Evolutionary conservation across 1,140 invertebrate genomes (phyloP), one percentile per base, ranked within the genome.

Genomic region (Cyphomyrmex costatus): DNA sequence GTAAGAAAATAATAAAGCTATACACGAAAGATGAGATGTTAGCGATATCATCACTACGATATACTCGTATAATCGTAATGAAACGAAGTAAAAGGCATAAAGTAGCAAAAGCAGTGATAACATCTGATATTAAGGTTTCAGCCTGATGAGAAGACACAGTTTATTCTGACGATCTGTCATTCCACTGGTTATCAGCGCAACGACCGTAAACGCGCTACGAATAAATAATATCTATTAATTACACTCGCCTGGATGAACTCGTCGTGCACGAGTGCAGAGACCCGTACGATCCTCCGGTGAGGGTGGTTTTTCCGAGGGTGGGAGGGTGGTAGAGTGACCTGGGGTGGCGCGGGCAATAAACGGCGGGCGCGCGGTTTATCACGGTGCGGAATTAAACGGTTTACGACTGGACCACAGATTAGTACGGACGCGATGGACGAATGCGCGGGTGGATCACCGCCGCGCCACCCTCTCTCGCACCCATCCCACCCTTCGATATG

Each of bases 391-490:
- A 95, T 95, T 94, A 95, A 95, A 95, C 94, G 93, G 93, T 95
- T 95, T 95, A 95, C 93, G 94, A 95, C 93, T 95, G 93, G 92
- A 94, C 94, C 93, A 93, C 94, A 94, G 94, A 95, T 95, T 94
- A 95, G 94, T 95, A 92, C 92, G 91, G 92, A 92, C 91, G 93
- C 92, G 93, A 94, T 93, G 93, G 92, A 93, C 92, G 93, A 93
- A 93, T 89, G 89, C 80, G 87, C 88, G 89, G 89, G 89, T 91
- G 84, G 89, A 61, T 90, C 88, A 30, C 65, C 27, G 56, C 68
- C 84, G 42, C 65, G 19, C 58, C 85, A 51, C 86, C 68, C 58
- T 2, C 36, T 36, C 36, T 56, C 82, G 63, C 63, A 10, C 42
- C 42, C n/a, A 0, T 24, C 2, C 79, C 58, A 46, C 61, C 33